Conservation (phyloP, 2,797 vertebrate species). For the Acipenser ruthenus region DNA sequence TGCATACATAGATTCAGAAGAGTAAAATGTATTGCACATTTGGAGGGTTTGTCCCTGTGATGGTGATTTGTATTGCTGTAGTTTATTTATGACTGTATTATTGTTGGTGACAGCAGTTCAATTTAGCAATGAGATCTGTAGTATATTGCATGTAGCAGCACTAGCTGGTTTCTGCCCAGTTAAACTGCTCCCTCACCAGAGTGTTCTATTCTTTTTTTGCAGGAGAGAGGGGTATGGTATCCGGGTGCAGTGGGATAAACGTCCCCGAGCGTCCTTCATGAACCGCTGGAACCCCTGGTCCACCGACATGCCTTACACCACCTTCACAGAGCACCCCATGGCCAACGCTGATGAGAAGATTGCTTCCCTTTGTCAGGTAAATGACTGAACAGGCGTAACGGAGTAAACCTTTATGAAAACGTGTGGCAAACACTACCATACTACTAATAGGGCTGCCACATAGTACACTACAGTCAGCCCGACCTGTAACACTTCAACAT, state of each 20-base stretch:
- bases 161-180: too few relatives aligned
- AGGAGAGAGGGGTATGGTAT: constrained; percentile 84
- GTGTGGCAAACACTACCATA: not conserved
- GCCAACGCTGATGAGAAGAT: constrained; percentile 82
- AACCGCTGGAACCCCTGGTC: constrained; percentile 96
- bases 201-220: not conserved
- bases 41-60: too few relatives aligned
- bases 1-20: too few relatives aligned
- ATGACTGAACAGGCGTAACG: not conserved
- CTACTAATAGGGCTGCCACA: not conserved
- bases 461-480: not conserved
- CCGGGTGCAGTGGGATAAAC: constrained; percentile 90
- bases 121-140: too few relatives aligned
- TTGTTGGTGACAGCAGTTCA: too few relatives aligned
- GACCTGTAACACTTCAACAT: not conserved
- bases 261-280: constrained; percentile 76
- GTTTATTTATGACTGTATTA: too few relatives aligned
- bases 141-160: not conserved
- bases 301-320: constrained; percentile 81
- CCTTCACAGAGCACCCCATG: constrained; percentile 89
- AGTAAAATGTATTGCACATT: too few relatives aligned
- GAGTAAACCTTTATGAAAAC: not conserved
- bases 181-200: too few relatives aligned
- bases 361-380: constrained; percentile 81
- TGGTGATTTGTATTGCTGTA: too few relatives aligned